phyloP scores from a whole-genome alignment of 2,888 invertebrate genomes.

The Parapristionchus giblindavisi region DNA sequence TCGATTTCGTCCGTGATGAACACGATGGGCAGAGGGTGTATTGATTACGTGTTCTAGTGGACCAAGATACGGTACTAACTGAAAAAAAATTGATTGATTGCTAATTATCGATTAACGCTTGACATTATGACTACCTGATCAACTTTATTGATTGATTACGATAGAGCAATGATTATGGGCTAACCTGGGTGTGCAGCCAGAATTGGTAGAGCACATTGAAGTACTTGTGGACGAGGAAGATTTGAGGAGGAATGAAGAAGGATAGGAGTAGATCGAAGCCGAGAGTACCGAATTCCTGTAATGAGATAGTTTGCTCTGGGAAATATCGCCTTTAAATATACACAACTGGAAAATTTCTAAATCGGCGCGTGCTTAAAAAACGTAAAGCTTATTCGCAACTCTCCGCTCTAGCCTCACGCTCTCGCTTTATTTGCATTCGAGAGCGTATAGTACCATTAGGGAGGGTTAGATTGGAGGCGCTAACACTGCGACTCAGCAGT shows the following conservation, averaged over 20 bases:
- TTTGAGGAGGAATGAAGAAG: slow-evolving; percentile 79
- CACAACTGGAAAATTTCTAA: not conserved
- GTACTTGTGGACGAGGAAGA: slow-evolving; percentile 83
- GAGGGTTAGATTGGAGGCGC: too few species aligned
- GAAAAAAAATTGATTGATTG: not conserved
- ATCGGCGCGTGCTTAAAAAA: not conserved
- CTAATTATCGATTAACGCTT: not conserved
- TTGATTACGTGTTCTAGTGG: slow-evolving; percentile 86
- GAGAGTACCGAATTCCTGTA: slow-evolving; percentile 55
- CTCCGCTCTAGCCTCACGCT: too few species aligned
- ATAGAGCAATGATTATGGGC: too few species aligned
- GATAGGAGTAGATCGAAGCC: slow-evolving; percentile 75
- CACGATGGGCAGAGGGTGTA: slow-evolving; percentile 86
- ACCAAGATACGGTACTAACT: slow-evolving; percentile 79
- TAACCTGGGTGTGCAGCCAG: slow-evolving; percentile 89
- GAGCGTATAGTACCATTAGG: too few species aligned
- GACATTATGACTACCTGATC: too few species aligned
- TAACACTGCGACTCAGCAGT: too few species aligned
- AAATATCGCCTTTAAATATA: not conserved
- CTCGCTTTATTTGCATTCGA: too few species aligned
- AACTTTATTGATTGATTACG: too few species aligned
- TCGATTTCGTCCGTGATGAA: slow-evolving; percentile 79
- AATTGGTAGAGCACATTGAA: slow-evolving; percentile 89
- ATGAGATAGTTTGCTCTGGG: too few species aligned
- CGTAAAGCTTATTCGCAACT: not conserved